Conservation (phyloP, 2,888 invertebrate species). For the Orgyia antiqua region DNA sequence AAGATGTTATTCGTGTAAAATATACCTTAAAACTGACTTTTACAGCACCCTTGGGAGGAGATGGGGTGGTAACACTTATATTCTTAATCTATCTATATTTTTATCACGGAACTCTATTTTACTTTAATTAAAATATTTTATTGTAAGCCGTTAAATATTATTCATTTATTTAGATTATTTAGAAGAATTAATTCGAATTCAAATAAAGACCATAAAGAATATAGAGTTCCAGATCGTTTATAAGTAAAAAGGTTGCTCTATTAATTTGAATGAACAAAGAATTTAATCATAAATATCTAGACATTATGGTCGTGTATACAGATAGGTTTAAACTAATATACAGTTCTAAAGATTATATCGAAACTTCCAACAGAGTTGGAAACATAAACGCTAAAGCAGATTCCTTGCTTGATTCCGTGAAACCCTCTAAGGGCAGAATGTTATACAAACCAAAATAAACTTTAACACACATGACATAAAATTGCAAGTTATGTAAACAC, state of each 20-base stretch:
- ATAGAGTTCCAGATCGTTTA: no score
- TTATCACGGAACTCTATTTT: no score
- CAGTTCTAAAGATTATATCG: conserved; percentile 54
- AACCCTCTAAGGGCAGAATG: conserved; percentile 44
- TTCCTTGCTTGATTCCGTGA: conserved; percentile 59
- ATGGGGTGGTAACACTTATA: not conserved
- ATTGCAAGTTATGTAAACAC: conserved; percentile 27
- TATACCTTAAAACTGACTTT: no score
- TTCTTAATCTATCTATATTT: not conserved
- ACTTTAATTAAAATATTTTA: no score
- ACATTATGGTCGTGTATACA: conserved; percentile 8
- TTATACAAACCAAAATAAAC: conserved; percentile 28
- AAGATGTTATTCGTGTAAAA: no score
- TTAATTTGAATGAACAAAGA: conserved; percentile 2
- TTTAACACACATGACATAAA: conserved; percentile 29
- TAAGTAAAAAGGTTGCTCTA: not conserved
- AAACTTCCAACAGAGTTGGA: conserved; percentile 51
- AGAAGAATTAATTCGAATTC: no score
- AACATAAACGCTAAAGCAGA: conserved; percentile 40
- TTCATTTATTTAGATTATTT: no score
- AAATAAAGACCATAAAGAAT: no score
- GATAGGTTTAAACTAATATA: conserved; percentile 25
- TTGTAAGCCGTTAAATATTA: no score
- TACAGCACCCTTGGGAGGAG: no score
- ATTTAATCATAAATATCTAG: conserved; percentile 16